Base-by-base conservation (phyloP, 2,113 vertebrate species). In the Ceyx margarethae region DNA sequence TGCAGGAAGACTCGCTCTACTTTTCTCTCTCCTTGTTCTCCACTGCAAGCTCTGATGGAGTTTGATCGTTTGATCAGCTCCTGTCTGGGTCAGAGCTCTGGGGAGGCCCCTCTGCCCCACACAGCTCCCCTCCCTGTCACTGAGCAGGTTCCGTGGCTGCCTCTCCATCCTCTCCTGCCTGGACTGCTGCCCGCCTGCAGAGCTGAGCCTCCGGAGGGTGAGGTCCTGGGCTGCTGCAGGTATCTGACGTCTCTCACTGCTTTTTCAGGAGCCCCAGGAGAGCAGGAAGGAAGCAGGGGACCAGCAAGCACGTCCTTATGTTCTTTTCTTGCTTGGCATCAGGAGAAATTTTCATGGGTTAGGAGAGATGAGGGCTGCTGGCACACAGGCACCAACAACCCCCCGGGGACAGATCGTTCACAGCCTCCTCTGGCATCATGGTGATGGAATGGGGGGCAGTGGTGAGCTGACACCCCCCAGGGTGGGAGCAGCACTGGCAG, bases 351-450 rank as follows among this genome's bases (percentile, higher is more conserved):
- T 77, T 51, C 64, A 25, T 0, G 16, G 56, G 82, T 68, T 26
- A 16, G 8, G 18, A 67, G 28, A 22, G 74, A 83, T 37, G 2
- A 15, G 0, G n/a, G 46, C 62, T 56, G 69, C n/a, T 86, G 8
- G 21, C 26, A 5, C 2, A 15, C 7, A 40, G 33, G 60, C 62
- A 60, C 72, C 66, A 54, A 37, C 15, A 29, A 4, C 23, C 28
- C 92, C 85, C 42, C 6, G 81, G 65, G 21, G 28, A 25, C 10
- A 50, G 87, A 73, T 60, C 73, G 15, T n/a, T 78, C 45, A 51
- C 11, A 6, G 4, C 5, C 72, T 28, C 48, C 77, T 50, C 3
- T 26, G 17, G 4, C 11, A 0, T 33, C 11, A 23, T 2, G 6
- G 45, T 2, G 10, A 35, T 0, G 15, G 60, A 46, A 66, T 60